phyloP scores from a whole-genome alignment of 2,888 invertebrate species.

The Cantharis rufa region DNA sequence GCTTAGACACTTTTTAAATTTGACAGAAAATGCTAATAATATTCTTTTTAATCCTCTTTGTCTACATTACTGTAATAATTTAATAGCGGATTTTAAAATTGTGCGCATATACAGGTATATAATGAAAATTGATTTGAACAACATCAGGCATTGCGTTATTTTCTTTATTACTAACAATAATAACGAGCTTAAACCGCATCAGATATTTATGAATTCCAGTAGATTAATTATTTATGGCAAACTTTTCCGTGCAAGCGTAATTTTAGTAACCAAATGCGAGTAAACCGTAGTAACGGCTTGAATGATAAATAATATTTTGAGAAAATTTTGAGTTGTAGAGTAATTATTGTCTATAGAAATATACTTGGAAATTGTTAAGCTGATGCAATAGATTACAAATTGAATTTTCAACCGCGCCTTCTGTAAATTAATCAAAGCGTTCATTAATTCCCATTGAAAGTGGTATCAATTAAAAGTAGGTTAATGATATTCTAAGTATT shows the following conservation, averaged over 20 bases:
- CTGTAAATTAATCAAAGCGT: slow-evolving; percentile 9
- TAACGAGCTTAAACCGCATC: background rate
- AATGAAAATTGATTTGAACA: background rate
- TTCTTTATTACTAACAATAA: background rate
- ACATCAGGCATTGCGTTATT: background rate
- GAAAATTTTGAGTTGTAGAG: background rate
- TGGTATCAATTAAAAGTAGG: slow-evolving; percentile 20
- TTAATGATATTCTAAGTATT: slow-evolving; percentile 13
- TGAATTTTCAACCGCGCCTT: slow-evolving; percentile 25
- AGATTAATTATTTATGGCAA: background rate
- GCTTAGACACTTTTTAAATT: background rate
- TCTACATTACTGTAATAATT: background rate
- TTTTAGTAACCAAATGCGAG: background rate
- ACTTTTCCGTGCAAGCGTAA: background rate
- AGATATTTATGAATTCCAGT: background rate
- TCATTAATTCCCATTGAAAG: slow-evolving; percentile 20
- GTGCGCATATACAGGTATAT: background rate
- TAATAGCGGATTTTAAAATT: background rate
- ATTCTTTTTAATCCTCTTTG: background rate
- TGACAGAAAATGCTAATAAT: background rate
- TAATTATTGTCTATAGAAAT: background rate
- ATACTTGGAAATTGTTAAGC: slow-evolving; percentile 2
- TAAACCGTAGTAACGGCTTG: background rate
- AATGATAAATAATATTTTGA: background rate
- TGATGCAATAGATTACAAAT: slow-evolving; percentile 20